Evolutionary conservation across 2,113 vertebrate genomes (phyloP).

Genomic region (Octodon degus): DNA sequence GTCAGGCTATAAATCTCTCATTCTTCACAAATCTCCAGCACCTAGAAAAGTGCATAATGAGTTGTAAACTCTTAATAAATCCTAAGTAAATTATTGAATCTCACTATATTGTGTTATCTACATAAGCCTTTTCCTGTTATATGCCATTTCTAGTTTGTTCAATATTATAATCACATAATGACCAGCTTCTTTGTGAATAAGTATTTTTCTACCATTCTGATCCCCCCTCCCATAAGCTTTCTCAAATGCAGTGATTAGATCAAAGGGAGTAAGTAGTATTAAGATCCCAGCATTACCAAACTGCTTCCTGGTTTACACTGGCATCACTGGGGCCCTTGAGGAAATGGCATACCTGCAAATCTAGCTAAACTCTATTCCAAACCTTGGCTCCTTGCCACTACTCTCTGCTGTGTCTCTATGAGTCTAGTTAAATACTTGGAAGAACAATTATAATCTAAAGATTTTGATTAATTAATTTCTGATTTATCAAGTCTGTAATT

Average conservation of each 20-base stretch:
- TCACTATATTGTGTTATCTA: slow-evolving; percentile 1
- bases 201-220: background rate
- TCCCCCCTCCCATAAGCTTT: background rate
- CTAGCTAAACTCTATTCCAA: background rate
- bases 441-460: background rate
- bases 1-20: background rate
- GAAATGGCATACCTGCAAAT: background rate
- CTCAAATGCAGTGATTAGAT: background rate
- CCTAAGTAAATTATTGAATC: background rate
- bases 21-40: background rate
- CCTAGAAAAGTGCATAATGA: background rate
- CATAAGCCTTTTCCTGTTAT: background rate
- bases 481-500: background rate
- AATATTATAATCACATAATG: background rate
- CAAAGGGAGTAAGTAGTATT: background rate
- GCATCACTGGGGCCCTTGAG: background rate
- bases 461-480: slow-evolving; percentile 22
- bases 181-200: background rate
- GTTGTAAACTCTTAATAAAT: background rate
- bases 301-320: background rate
- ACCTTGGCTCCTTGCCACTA: background rate
- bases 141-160: background rate
- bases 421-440: background rate
- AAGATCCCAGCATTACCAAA: background rate
- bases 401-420: background rate